Conservation (phyloP, 2,113 vertebrate species). For the Cyanoderma ruficeps region DNA sequence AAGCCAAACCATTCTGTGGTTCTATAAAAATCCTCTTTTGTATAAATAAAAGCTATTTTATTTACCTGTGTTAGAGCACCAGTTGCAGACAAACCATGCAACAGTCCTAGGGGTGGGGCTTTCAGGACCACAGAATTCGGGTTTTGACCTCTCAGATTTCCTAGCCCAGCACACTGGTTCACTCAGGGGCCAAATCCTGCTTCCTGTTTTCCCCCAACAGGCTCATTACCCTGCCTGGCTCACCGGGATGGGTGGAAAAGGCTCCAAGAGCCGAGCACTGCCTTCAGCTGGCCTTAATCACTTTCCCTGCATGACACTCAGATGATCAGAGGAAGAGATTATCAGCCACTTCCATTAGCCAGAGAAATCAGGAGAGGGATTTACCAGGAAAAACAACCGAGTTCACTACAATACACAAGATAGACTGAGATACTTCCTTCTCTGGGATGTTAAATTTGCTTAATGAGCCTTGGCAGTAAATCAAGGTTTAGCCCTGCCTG, state of each 20-base stretch:
- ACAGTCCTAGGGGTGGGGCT: background rate
- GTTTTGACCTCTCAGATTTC: background rate
- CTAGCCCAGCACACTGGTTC: background rate
- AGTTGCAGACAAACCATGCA: background rate
- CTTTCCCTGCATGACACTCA: background rate
- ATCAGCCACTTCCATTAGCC: background rate
- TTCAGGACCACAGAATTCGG: background rate
- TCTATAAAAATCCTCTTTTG: background rate
- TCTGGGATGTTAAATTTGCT: background rate
- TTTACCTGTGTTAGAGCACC: background rate
- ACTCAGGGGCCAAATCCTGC: background rate
- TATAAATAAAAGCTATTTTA: background rate
- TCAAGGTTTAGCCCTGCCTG: background rate
- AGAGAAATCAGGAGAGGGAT: background rate
- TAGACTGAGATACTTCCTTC: background rate
- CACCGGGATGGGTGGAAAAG: background rate
- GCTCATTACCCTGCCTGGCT: background rate
- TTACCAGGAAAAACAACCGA: background rate
- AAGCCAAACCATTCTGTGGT: background rate
- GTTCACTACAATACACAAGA: background rate
- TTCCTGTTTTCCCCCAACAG: background rate
- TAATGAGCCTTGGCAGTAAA: background rate
- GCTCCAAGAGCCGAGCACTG: background rate
- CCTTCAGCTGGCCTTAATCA: background rate
- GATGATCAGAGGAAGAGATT: background rate